phyloP scores from a whole-genome alignment of 2,797 vertebrate species.

The Heteromormyrus szaboi region DNA sequence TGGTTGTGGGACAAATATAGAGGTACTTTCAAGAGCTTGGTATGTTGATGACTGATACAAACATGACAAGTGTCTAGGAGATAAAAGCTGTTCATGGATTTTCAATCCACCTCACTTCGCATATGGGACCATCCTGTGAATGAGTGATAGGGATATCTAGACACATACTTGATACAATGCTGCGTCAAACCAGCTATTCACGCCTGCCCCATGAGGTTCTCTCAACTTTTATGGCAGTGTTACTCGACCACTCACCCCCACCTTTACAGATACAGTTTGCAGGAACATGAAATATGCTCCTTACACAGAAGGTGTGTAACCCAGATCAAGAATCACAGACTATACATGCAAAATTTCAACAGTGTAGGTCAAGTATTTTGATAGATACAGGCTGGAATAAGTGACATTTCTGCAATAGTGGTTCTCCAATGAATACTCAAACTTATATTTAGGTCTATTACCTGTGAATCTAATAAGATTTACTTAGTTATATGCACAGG shows the following conservation, averaged over 20 bases:
- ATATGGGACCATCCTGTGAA: background rate
- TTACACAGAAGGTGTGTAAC: background rate
- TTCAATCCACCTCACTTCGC: background rate
- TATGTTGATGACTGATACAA: background rate
- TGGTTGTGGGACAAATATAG: background rate
- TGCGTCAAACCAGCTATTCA: background rate
- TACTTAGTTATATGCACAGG: background rate
- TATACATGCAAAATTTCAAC: background rate
- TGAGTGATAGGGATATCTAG: background rate
- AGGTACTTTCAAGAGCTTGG: background rate
- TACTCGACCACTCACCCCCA: background rate
- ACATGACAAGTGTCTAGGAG: background rate
- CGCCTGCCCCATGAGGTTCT: background rate
- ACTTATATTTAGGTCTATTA: background rate
- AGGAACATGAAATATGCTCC: background rate
- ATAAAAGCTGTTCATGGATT: background rate
- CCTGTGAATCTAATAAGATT: background rate
- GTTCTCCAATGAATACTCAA: background rate
- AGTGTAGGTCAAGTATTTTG: background rate
- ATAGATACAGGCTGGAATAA: background rate
- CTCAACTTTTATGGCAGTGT: background rate
- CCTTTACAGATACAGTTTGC: background rate
- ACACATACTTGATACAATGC: background rate
- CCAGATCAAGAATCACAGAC: background rate
- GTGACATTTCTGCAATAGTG: background rate